Base-by-base conservation (phyloP, 2,797 vertebrate genomes). In the Fistularia commersonii region DNA sequence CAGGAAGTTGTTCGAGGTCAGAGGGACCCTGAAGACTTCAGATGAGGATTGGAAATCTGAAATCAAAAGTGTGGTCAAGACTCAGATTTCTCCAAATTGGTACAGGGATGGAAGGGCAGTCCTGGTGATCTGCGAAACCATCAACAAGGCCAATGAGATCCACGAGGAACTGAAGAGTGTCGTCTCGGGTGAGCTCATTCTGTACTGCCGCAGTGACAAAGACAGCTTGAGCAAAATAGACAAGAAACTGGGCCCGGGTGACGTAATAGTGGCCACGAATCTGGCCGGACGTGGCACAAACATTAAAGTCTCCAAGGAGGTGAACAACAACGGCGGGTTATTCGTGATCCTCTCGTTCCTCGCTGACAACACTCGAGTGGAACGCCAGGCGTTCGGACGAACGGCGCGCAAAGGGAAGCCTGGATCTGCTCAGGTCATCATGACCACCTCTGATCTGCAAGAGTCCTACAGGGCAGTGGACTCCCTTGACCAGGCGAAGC, bases 251-350 rank as follows among this genome's bases (percentile, higher is more conserved):
- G 1, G 47, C 13, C 61, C 70, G 2, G 67, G 80, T 11, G 72
- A 57, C 52, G 74, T 84, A 1, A 74, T 79, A 55, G 72, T 85
- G 37, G 77, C 76, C 15, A 82, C 81, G 59, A 84, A 86, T 34
- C 60, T 78, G 42, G 54, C 64, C 9, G 35, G 35, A 10, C 35
- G 35, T 36, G 72, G 72, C 8, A 77, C 77, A 48, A 51, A 80
- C 51, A 49, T 80, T 2, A 56, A 65, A 44, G 66, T 78, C 32
- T 59, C 64, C 6, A 14, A 70, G 3, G 15, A 77, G 31, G 77
- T 80, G 13, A 74, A 54, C 34, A 34, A 32, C 0, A 61, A 38
- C 41, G 71, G 74, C 42, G 77, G 74, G 5, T 45, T 77, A n/a
- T 66, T 70, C 44, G 77, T 80, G n/a, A 45, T 77, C 15, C 64